Base-by-base conservation (phyloP, 1,140 invertebrate genomes). In the Pinna nobilis region DNA sequence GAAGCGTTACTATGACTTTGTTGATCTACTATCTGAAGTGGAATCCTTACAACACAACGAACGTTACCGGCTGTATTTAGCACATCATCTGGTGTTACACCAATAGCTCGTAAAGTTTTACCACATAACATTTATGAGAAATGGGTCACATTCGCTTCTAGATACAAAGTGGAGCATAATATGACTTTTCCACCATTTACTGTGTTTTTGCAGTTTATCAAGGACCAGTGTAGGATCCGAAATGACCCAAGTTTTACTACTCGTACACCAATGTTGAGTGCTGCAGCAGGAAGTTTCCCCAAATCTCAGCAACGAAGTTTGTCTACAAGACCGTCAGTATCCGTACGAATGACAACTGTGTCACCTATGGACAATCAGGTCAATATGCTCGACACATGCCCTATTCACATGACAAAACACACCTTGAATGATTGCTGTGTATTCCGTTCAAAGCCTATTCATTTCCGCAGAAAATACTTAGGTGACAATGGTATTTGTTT, bases 401-500 rank as follows among this genome's bases (percentile, higher is more conserved):
- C 57, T 18, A 23, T 71, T 3, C 69, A 71, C 44, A 37, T 30
- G 13, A 51, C 32, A 15, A 33, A 25, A 13, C 74, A 70, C 37
- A 18, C 23, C 23, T 28, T 76, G 4, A 67, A 70, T 23, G 20
- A 59, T 6, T 76, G 74, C 55, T n/a, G 68, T 55, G 60, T 9
- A 1, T 75, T 76, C 39, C 60, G 37, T n/a, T 30, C 9, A 18
- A 76, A 66, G 53, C 30, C 67, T 6, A 20, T 76, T n/a, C 18
- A 37, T 15, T 60, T 70, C 20, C 50, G 68, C 20, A 70, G 6
- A 13, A 23, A 68, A 20, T 61, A 67, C 28, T 25, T 70, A 33
- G 60, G 60, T 37, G 32, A 66, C 13, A 59, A 60, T 1, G 25
- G 33, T 7, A 60, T 70, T 32, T 70, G 68, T 61, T 76, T 66